Evolutionary conservation across 92 coral and sea anemone species (phyloP).

Genomic region (Siderastrea radians): DNA sequence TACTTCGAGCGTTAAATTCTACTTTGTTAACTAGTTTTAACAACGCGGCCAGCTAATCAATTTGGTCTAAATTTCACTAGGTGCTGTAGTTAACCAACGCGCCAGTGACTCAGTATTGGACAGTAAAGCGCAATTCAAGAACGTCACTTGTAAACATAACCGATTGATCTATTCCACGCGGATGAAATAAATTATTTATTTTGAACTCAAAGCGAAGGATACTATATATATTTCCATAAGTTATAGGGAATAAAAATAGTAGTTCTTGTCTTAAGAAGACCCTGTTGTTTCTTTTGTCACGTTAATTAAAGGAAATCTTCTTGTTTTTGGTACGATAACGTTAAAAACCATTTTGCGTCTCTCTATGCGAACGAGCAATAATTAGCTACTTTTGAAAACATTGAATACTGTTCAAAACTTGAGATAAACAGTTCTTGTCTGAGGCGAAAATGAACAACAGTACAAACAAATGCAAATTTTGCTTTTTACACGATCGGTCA

Average conservation of each 20-base stretch:
- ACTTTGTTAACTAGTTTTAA: neutral
- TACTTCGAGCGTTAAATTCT: neutral
- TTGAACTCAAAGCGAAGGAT: conserved; percentile 8
- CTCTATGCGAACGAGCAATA: neutral
- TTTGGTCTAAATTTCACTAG: neutral
- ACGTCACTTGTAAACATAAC: neutral
- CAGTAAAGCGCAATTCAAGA: neutral
- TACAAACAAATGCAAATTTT: neutral
- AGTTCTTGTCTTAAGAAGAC: neutral
- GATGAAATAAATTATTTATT: conserved; percentile 41
- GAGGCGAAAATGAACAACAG: neutral
- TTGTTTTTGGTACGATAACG: neutral
- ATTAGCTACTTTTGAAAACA: neutral
- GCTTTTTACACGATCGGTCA: neutral
- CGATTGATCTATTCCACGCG: conserved; percentile 40
- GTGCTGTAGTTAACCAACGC: neutral
- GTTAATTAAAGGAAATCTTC: neutral
- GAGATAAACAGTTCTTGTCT: neutral
- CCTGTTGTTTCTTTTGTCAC: neutral
- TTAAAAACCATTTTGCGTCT: neutral
- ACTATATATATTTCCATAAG: neutral
- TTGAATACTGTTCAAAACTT: neutral
- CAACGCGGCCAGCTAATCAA: neutral
- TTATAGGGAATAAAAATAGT: neutral
- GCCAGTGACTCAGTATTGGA: neutral